These are phyloP conservation scores for Acromyrmex heyeri DNA, from an alignment of 1,140 invertebrate genomes.

Conservation along the genomic window DNA sequence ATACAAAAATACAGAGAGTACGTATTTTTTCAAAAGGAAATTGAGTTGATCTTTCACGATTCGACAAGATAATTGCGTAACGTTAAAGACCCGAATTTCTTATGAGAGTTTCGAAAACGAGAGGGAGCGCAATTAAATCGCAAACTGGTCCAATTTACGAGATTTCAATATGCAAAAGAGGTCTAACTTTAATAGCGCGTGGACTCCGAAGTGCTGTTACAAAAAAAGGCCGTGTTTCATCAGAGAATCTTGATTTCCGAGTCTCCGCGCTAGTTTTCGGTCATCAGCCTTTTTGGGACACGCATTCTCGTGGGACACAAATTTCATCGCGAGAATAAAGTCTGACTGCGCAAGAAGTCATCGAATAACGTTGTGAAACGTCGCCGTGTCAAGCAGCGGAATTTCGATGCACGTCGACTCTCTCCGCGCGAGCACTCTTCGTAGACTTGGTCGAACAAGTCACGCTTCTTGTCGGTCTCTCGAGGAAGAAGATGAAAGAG, in stretches of 20 bases:
- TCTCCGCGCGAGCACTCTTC: slow-evolving; percentile 24
- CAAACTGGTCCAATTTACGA: slow-evolving; percentile 41
- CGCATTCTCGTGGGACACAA: slow-evolving; percentile 4
- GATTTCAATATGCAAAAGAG: slow-evolving; percentile 30
- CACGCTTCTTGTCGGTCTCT: slow-evolving; percentile 37
- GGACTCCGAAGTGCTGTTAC: background rate
- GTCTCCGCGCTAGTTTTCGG: background rate
- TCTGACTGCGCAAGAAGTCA: slow-evolving; percentile 30
- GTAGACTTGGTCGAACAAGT: slow-evolving; percentile 21
- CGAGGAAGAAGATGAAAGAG: slow-evolving; percentile 28
- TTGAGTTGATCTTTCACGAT: background rate
- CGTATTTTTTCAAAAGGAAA: background rate
- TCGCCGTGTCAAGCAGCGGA: slow-evolving; percentile 28
- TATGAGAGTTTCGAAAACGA: slow-evolving; percentile 27
- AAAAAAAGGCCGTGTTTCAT: slow-evolving; percentile 26
- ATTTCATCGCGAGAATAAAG: slow-evolving; percentile 20
- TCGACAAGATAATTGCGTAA: slow-evolving; percentile 3
- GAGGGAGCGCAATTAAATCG: slow-evolving; percentile 37
- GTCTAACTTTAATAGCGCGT: slow-evolving; percentile 37
- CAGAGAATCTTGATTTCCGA: background rate
- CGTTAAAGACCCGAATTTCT: background rate
- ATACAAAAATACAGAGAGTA: background rate
- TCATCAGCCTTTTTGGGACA: slow-evolving; percentile 1
- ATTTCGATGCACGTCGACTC: slow-evolving; percentile 44
- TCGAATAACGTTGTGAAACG: slow-evolving; percentile 32